Evolutionary conservation across 2,113 vertebrate species (phyloP).

Genomic region (Pao palembangensis): DNA sequence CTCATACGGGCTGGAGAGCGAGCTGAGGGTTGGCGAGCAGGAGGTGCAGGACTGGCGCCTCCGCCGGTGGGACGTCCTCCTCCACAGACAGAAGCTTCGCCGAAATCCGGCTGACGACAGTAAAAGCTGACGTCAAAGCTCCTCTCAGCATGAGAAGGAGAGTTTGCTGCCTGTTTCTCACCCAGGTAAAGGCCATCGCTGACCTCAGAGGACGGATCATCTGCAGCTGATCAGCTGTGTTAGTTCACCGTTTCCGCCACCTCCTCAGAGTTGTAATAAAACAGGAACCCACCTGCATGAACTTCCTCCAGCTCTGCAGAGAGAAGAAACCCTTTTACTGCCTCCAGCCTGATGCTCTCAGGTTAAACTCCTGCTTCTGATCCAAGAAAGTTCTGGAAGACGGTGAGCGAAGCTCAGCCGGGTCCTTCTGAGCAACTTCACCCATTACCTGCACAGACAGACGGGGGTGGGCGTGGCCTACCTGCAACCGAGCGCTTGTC

Average conservation of each 20-base stretch:
- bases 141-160: neutral
- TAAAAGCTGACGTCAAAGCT: neutral
- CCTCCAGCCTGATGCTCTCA: too few species aligned
- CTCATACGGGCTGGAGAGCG: conserved; percentile 78
- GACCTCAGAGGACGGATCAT: conserved; percentile 78
- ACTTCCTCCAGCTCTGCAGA: conserved; percentile 80
- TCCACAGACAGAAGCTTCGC: conserved; percentile 85
- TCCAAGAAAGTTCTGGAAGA: neutral
- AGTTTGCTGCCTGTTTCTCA: conserved; percentile 56
- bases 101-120: conserved; percentile 83
- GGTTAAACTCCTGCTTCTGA: too few species aligned
- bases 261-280: neutral
- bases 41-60: conserved; percentile 58
- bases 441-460: neutral
- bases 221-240: conserved; percentile 50
- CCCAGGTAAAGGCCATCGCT: conserved; percentile 82
- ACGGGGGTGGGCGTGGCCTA: conserved; percentile 49
- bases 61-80: conserved; percentile 71
- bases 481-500: conserved; percentile 80
- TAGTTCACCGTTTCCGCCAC: neutral
- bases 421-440: too few species aligned
- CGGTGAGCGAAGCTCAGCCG: neutral
- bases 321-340: neutral
- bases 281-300: neutral
- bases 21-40: conserved; percentile 52